A percentile compares a stretch with the other conserved stretches of the same genome.
Conservation (phyloP, 2,113 vertebrate genomes). For the Desmodus rotundus region DNA sequence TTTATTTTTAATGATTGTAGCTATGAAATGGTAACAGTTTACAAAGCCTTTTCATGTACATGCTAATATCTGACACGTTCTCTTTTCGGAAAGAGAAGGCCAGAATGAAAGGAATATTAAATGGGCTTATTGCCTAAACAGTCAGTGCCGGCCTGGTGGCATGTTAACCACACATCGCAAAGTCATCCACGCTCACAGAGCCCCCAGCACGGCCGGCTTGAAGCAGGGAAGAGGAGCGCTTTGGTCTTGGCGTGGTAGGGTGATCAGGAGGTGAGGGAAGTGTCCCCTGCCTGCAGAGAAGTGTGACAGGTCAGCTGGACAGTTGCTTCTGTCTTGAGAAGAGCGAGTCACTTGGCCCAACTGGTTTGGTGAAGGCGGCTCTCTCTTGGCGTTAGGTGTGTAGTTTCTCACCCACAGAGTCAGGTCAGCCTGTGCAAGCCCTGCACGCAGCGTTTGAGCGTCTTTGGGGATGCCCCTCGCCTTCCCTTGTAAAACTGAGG, state of each 20-base stretch:
- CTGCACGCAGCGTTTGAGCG: no score
- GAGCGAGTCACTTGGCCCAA: not conserved
- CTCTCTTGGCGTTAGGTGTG: not conserved
- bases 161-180: rapidly evolving
- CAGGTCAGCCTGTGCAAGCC: not conserved
- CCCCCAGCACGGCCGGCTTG: not conserved
- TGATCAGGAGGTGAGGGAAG: not conserved
- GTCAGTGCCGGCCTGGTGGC: not conserved
- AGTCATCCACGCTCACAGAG: not conserved
- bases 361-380: not conserved
- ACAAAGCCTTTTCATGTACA: not conserved
- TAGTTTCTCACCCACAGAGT: not conserved
- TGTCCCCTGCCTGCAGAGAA: not conserved
- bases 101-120: not conserved
- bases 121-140: not conserved
- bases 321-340: not conserved
- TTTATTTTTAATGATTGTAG: not conserved
- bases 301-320: not conserved
- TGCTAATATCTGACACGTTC: not conserved
- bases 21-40: not conserved
- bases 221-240: not conserved
- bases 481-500: not conserved
- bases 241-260: not conserved
- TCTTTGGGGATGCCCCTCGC: not conserved
- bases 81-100: not conserved